These are phyloP conservation scores for Arenaria interpres DNA, from an alignment of 2,113 vertebrate genomes.

Conservation along the genomic window DNA sequence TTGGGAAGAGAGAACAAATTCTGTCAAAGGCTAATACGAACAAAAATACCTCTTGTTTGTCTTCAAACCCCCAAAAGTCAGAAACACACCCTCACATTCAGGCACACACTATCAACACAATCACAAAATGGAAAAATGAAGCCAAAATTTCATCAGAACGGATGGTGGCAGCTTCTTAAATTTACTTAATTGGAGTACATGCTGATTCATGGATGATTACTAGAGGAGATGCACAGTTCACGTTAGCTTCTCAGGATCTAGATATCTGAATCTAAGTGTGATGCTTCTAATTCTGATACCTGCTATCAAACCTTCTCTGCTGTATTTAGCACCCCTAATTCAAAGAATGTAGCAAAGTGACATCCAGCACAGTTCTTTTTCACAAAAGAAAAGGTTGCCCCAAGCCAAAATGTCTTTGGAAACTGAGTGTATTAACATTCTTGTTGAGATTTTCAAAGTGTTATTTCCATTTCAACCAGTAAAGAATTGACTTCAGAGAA, in stretches of 20 bases:
- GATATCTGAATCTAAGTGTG: background rate
- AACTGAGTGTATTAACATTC: background rate
- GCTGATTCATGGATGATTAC: background rate
- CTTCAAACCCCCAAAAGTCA: background rate
- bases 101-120: background rate
- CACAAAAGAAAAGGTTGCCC: background rate
- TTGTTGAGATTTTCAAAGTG: background rate
- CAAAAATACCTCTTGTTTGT: background rate
- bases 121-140: background rate
- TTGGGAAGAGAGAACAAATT: background rate
- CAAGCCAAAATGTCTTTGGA: background rate
- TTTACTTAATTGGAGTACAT: background rate
- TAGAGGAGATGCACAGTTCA: background rate
- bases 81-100: background rate
- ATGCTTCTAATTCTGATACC: background rate
- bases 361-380: background rate
- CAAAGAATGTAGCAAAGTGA: background rate
- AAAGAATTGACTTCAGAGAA: background rate
- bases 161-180: background rate
- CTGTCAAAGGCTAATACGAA: background rate
- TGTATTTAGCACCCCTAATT: background rate
- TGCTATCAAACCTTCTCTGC: background rate
- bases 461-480: background rate
- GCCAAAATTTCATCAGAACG: background rate
- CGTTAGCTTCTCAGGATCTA: background rate